Evolutionary conservation across 2,113 vertebrate species (phyloP), one percentile per base, ranked within the genome.

Genomic region (Corynorhinus townsendii): DNA sequence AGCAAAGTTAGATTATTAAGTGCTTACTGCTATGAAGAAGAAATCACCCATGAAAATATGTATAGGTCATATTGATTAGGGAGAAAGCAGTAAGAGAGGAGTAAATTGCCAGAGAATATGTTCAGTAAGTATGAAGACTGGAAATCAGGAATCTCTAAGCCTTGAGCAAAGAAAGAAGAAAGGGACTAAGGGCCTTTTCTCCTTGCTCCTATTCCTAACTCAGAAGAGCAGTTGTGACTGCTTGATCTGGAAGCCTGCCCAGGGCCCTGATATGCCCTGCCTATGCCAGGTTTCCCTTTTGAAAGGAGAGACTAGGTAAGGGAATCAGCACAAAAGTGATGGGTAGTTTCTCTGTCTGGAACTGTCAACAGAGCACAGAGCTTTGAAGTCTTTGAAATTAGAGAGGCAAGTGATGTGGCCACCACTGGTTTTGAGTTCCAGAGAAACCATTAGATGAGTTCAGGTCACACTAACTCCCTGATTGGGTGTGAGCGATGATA

Each of bases 1-100:
- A 76, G 20, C 45, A 82, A 59, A 19, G 30, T 47, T 77, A 95
- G 56, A 76, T 96, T 40, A 94, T 80, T 66, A 47, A 97, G 33
- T 40, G 73, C 49, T 92, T 94, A 56, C 22, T 93, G 47, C 66
- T 91, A 38, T n/a, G 69, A 86, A 90, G 71, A 87, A 79, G 73
- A 85, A 76, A 95, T 95, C 49, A 87, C 40, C 47, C 45, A 76
- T 71, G 76, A 81, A 95, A 73, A 92, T 90, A 93, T 35, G 47
- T 76, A 86, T 64, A 90, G 59, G 62, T 93, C 38, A 35, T 79
- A 82, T 56, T 88, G 66, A 95, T 81, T 71, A 85, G 24, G 35
- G 80, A 81, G 71, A 85, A 87, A 94, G 82, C 66, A 87, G 15
- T 40, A 35, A 81, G 49, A 66, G 22, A 66, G 71, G 22, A 85